Evolutionary conservation across 2,797 vertebrate genomes (phyloP), one percentile per base, ranked within the genome.

Genomic region (Ptychobarbus kaznakovi): DNA sequence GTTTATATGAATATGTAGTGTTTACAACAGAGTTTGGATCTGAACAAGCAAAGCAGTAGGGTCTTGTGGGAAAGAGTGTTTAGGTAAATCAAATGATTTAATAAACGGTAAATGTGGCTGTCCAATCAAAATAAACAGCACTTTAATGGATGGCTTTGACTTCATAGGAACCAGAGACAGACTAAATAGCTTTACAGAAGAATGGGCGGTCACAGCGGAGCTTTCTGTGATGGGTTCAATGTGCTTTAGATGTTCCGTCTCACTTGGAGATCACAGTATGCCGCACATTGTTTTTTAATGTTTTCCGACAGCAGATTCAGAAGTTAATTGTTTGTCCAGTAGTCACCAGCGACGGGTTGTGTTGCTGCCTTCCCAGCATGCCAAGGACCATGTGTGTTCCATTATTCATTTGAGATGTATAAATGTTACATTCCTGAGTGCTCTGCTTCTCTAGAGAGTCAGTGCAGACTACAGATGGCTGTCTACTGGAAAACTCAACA

Each of bases 51-150:
- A 83, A 63, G 76, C 76, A 75, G 78, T 53, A 69, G 76, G 63
- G 20, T 84, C 25, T 58, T 79, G 75, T 79, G 75, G 83, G 75
- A 84, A 69, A 86, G 65, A 72, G 74, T 82, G 63, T 82, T 82
- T 86, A 74, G 84, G 74, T 66, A 84, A 83, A 86, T 82, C 74
- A 81, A 73, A 58, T 53, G 63, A 80, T 73, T 86, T 74, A 69
- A 82, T 74, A 87, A 84, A 78, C 56, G 11, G 38, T 65, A 12
- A 73, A 81, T 32, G 65, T 35, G 70, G 63, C 80, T 44, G 40
- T 53, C 75, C 85, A 81, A 80, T 88, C 78, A 80, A 69, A 88
- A 86, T 85, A 87, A 87, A 87, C 82, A 85, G 53, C 9, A 28
- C 28, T 40, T 35, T 61, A 83, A 72, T 20, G 74, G 49, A 84